A percentile compares a stretch with the other conserved stretches of the same genome.
These are phyloP conservation scores for Brachypalpus laphriformis DNA, from an alignment of 2,888 invertebrate species.

Conservation along the genomic window DNA sequence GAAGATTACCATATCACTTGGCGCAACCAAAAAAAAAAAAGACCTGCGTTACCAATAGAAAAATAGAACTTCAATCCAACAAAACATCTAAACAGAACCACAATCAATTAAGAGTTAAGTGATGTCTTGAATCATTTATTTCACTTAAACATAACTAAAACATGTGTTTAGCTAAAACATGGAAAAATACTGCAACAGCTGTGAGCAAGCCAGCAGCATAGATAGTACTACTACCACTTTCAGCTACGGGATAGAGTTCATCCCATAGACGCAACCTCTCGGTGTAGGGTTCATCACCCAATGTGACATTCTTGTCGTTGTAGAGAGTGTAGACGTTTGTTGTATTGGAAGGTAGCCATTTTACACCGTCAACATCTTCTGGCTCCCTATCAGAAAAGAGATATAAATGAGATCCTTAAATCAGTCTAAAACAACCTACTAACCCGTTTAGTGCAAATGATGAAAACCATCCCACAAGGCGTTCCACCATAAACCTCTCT, in stretches of 20 bases:
- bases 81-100: too few species aligned
- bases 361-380: not conserved
- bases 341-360: constrained; percentile 45
- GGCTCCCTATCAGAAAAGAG: constrained; percentile 1
- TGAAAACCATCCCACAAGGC: constrained; percentile 81
- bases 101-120: too few species aligned
- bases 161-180: not conserved
- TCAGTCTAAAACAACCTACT: constrained; percentile 30
- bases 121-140: too few species aligned
- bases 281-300: constrained; percentile 54
- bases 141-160: too few species aligned
- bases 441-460: constrained; percentile 81
- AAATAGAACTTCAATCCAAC: too few species aligned
- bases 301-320: constrained; percentile 51
- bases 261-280: constrained; percentile 73
- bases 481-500: constrained; percentile 82
- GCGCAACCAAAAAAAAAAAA: too few species aligned
- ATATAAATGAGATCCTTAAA: too few species aligned
- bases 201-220: constrained; percentile 6
- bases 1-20: too few species aligned
- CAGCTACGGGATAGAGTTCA: constrained; percentile 69
- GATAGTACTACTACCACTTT: constrained; percentile 2
- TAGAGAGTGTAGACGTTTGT: constrained; percentile 56
- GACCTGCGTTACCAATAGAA: too few species aligned
- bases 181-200: not conserved